Base-by-base conservation (phyloP, 2,888 invertebrate genomes). In the Tenthredo mesomela region DNA sequence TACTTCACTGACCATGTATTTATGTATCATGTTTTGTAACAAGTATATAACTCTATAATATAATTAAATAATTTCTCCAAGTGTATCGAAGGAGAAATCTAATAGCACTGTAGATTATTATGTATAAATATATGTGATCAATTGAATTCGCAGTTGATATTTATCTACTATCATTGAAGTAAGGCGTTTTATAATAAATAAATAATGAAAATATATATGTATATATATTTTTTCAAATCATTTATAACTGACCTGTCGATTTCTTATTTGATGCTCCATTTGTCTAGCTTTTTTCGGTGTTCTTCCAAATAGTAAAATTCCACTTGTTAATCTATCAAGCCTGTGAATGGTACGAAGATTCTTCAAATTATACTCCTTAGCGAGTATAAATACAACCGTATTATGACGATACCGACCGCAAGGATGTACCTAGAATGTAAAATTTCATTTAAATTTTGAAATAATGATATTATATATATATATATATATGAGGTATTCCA, bases 371-470 rank as follows among this genome's bases (percentile, higher is more conserved):
- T 98, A 97, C 94, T 99, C 99, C 94, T 98, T 98, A 89, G 98
- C 98, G 91, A 99, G 95, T 91, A 99, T 99, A 93, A 98, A 98
- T 84, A 98, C 97, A 87, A 99, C 97, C 9, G 99, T 98, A 94
- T 99, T 99, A 95, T 99, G 98, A 84, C 99, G 96, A 94, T 99
- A 99, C 91, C 99, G 96, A 86, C 99, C 99, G 93, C 99, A 99
- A 2, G 99, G 99, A 94, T 99, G 99, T 86, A 98, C 98, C 98
- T 98, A 94, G n/a, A 92, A 92, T 84, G 10, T 75, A 47, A 73
- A 65, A 33, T 61, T 37, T 86, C 10, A 33, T 84, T 33, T 29
- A 3, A 25, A 21, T 37, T 29, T 25, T 7, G 33, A 9, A 21
- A 9, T 29, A 40, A 47, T 54, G n/a, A n/a, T 3, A 0, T 21